Evolutionary conservation across 30 jellyfish, hydroid and myxozoan species (phyloP), one percentile per base, ranked within the genome.

Genomic region (Euphysa ruthae): DNA sequence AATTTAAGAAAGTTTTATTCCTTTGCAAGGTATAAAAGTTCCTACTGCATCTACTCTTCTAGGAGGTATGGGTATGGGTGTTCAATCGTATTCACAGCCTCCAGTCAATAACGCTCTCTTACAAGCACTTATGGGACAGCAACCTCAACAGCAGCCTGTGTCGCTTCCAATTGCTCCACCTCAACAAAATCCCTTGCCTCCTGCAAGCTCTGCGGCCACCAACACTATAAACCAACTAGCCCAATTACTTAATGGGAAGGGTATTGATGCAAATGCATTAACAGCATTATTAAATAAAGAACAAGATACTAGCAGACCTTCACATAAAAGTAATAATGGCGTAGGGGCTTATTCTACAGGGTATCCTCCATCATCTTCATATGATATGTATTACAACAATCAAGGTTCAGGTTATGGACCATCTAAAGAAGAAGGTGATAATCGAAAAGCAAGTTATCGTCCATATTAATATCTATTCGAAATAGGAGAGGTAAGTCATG

Each of bases 1-100:
- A n/a, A n/a, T n/a, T n/a, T n/a, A n/a, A n/a, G n/a, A n/a, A n/a
- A n/a, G n/a, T n/a, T n/a, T n/a, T n/a, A n/a, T n/a, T n/a, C n/a
- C n/a, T n/a, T n/a, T 2, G 2, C 18, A 4, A 46, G 60, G 60
- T 5, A 5, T 46, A 6, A 72, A 68, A 21, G 43, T 69, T 19
- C 80, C 80, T 16, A 68, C 80, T 68, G 80, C 80, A 12, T 13
- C 80, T 25, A 2, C 80, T 10, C 52, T 68, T 21, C 75, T 68
- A 24, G 74, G 55, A 7, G 54, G 22, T 8, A 19, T 34, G 6
- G 49, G 49, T 13, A 19, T 34, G 6, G 49, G 49, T 13, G 43
- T 58, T 43, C 24, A 18, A 20, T 0, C 80, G 26, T 49, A 14
- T 30, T 10, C 55, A 20, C 55, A 58, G 21, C 66, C 80, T 1